Percentiles rank a stretch among this genome's conserved stretches.
Evolutionary conservation across 1,140 invertebrate genomes (phyloP).

Genomic region (Lysiphlebus fabarum): DNA sequence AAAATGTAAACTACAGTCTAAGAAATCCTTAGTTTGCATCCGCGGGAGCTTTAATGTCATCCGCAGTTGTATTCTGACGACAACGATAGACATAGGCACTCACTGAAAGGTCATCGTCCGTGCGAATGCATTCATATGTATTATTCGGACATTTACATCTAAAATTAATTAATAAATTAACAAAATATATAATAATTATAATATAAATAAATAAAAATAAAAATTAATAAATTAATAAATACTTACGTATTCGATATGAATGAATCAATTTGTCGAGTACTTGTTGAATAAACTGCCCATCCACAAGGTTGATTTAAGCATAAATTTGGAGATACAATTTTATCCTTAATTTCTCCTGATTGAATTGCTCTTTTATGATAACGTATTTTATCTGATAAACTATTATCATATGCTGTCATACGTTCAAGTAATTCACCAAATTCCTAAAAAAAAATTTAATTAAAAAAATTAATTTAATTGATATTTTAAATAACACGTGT

Average conservation of each 20-base stretch:
- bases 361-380: too few relatives aligned
- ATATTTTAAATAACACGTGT: too few relatives aligned
- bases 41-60: constrained; percentile 38
- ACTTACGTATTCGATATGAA: constrained; percentile 66
- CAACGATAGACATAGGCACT: constrained; percentile 63
- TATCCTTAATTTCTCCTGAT: too few relatives aligned
- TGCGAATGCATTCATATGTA: constrained; percentile 52
- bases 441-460: too few relatives aligned
- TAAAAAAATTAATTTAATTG: too few relatives aligned
- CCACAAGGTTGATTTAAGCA: constrained; percentile 57
- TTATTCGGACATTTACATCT: constrained; percentile 59
- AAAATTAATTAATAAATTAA: constrained; percentile 33
- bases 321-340: neutral
- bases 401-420: too few relatives aligned
- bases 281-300: constrained; percentile 62
- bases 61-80: constrained; percentile 42
- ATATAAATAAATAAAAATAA: neutral
- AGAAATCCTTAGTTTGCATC: constrained; percentile 29
- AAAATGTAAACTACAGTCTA: neutral
- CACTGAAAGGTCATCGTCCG: constrained; percentile 60
- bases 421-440: too few relatives aligned
- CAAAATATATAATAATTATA: neutral
- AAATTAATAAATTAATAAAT: constrained; percentile 6
- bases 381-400: too few relatives aligned
- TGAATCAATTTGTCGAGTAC: constrained; percentile 53